phyloP scores from a whole-genome alignment of 2,113 vertebrate species.

The Leiothrix lutea region DNA sequence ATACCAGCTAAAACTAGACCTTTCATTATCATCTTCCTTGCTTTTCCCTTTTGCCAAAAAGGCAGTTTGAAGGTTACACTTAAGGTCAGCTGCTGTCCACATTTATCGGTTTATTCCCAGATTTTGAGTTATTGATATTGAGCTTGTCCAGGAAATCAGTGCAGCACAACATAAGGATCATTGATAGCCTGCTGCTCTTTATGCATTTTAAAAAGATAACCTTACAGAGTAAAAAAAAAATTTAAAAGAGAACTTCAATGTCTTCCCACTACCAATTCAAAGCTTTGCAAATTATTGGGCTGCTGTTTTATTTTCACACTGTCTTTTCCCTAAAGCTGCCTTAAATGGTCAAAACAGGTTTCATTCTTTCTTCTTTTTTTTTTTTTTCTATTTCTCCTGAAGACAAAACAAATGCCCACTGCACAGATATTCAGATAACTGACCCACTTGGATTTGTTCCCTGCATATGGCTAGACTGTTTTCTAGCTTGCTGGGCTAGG shows the following conservation, averaged over 20 bases:
- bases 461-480: background rate
- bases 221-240: background rate
- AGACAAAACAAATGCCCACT: background rate
- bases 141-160: slow-evolving; percentile 50
- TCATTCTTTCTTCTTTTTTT: background rate
- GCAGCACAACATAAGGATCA: background rate
- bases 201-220: slow-evolving; percentile 55
- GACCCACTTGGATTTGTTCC: background rate
- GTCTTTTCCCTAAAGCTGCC: background rate
- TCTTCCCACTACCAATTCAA: background rate
- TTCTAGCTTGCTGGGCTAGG: background rate
- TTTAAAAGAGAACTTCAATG: background rate
- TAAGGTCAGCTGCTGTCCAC: slow-evolving; percentile 11
- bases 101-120: slow-evolving; percentile 32
- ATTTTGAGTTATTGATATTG: slow-evolving; percentile 41
- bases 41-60: slow-evolving; percentile 27
- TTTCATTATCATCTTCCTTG: slow-evolving; percentile 21
- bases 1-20: slow-evolving; percentile 7
- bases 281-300: background rate
- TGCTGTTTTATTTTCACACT: background rate
- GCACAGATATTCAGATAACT: background rate
- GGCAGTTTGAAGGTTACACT: slow-evolving; percentile 36
- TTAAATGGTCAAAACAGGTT: background rate
- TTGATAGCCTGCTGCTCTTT: slow-evolving; percentile 45
- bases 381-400: background rate